These are phyloP conservation scores for Bufo bufo DNA, from an alignment of 2,113 vertebrate species.

Conservation along the genomic window DNA sequence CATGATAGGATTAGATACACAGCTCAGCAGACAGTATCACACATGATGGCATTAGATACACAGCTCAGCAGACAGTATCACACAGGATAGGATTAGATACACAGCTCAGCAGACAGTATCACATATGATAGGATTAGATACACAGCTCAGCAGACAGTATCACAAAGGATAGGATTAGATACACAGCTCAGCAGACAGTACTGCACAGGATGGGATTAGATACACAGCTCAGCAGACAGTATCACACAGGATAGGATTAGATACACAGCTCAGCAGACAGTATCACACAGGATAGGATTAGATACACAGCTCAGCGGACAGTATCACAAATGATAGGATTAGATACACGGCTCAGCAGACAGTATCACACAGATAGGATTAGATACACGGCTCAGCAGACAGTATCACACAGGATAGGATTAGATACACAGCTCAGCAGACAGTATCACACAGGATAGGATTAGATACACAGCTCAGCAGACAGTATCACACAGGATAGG, in stretches of 20 bases:
- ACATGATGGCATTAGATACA: not conserved
- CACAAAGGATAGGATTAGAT: not conserved
- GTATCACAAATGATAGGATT: not conserved
- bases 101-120: slow-evolving; percentile 2
- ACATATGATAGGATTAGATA: not conserved
- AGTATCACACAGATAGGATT: slow-evolving; percentile 2
- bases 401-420: not conserved
- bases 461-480: not conserved
- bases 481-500: not conserved
- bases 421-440: not conserved
- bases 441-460: not conserved
- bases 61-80: not conserved
- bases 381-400: not conserved
- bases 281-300: not conserved
- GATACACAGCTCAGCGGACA: not conserved
- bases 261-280: not conserved
- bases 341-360: not conserved
- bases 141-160: not conserved
- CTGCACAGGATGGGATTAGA: not conserved
- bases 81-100: not conserved
- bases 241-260: not conserved
- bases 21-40: not conserved
- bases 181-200: not conserved
- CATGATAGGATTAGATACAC: not conserved
- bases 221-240: not conserved